Evolutionary conservation across 2,888 invertebrate genomes (phyloP), one percentile per base, ranked within the genome.

Genomic region (Ethmia dodecea): DNA sequence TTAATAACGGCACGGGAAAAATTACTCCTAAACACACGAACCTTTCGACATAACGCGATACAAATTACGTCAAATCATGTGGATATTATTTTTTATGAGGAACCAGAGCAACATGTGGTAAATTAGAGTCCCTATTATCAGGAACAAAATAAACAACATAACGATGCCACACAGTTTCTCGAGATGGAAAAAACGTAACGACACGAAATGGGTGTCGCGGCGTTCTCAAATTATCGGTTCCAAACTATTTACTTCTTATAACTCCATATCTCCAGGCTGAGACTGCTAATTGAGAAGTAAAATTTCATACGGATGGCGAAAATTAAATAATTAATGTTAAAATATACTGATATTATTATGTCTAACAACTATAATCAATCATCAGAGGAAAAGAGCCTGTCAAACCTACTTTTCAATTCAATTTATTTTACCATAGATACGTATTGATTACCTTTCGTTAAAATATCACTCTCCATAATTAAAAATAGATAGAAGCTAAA

Each of bases 61-160:
- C 71, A 81, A 81, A 81, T 81, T 84, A 78, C 78, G 62, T 74
- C 70, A 72, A 78, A 81, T 79, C 70, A 74, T 78, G 74, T 83
- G 72, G 75, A 73, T 77, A 78, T 74, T 68, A 74, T 73, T 79
- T 80, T 83, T 80, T 80, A 74, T 60, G 47, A 39, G 44, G 51
- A 53, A 58, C 48, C 43, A 64, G 64, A 71, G 59, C 68, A 67
- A 68, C 84, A 84, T 81, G 77, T 81, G 86, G 79, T 83, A 78
- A 83, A 83, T 84, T 83, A 67, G 70, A 67, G 72, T 63, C 70
- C 69, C 74, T 72, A 70, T 69, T 60, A 66, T 60, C 56, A 64
- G 52, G 54, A 60, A 57, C 54, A 66, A 77, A 78, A 80, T 75
- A 83, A 81, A 80, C 75, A 78, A 72, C 60, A 49, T 67, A 70